These are phyloP conservation scores for Tipula helvola DNA, from an alignment of 2,888 invertebrate genomes.

Conservation along the genomic window DNA sequence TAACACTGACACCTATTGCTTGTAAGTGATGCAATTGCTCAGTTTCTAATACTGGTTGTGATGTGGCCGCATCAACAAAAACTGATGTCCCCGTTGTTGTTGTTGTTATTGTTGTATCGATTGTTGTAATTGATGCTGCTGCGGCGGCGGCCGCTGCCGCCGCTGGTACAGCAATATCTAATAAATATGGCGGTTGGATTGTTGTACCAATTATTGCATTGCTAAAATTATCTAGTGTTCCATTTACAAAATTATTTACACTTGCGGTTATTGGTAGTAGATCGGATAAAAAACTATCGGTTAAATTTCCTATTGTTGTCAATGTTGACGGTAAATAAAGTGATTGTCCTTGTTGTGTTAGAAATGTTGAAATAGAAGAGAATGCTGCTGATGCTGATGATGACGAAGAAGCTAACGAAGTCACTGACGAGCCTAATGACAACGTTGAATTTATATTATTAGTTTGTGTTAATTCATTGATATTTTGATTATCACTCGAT, in stretches of 20 bases:
- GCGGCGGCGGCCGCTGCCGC: constrained; percentile 12
- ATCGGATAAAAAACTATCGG: not conserved
- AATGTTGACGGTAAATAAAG: not conserved
- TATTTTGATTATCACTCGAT: constrained; percentile 14
- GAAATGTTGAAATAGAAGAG: not conserved
- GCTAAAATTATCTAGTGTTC: not conserved
- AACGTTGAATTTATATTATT: not conserved
- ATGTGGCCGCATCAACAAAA: constrained; percentile 9
- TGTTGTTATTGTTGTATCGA: not conserved
- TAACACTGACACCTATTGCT: constrained; percentile 55
- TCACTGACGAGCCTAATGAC: not conserved
- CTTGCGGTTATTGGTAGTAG: not conserved
- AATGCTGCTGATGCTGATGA: not conserved
- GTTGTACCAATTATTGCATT: constrained; percentile 7
- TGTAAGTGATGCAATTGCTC: constrained; percentile 26
- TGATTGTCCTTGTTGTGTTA: not conserved
- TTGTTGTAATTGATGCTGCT: constrained; percentile 7
- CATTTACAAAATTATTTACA: not conserved
- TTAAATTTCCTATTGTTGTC: constrained; percentile 5
- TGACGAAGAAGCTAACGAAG: not conserved
- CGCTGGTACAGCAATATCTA: constrained; percentile 14
- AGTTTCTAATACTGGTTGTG: constrained; percentile 6
- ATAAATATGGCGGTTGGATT: not conserved
- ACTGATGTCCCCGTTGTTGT: constrained; percentile 9
- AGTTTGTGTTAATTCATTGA: not conserved